phyloP scores from a whole-genome alignment of 2,888 invertebrate genomes.

The Drosophila buzzatii region DNA sequence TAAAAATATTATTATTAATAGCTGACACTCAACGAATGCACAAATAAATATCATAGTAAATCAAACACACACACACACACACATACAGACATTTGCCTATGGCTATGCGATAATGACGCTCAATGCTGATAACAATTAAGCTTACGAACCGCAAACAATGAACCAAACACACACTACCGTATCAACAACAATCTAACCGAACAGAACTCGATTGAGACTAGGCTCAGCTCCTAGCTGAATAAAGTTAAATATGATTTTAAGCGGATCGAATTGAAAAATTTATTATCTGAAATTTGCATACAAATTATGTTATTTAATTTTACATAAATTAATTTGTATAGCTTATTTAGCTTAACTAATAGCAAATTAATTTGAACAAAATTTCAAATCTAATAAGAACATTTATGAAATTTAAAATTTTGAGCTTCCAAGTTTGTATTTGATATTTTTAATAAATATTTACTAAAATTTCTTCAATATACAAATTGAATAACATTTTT shows the following conservation, averaged over 20 bases:
- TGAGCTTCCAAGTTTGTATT: background rate
- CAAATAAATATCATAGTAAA: constrained; percentile 69
- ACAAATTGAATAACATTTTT: no score
- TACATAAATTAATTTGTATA: background rate
- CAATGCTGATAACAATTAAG: constrained; percentile 73
- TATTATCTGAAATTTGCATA: background rate
- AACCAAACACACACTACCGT: constrained; percentile 9
- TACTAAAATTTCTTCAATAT: background rate
- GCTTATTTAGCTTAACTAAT: background rate
- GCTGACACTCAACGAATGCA: constrained; percentile 79
- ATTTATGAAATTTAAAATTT: background rate
- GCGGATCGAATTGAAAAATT: background rate
- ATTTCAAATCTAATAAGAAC: background rate
- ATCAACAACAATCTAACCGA: background rate
- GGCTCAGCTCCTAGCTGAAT: background rate
- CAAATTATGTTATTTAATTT: background rate
- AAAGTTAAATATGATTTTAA: background rate
- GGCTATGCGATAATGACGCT: constrained; percentile 59
- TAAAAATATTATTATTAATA: constrained; percentile 76
- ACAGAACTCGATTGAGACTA: background rate
- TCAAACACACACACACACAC: constrained; percentile 44
- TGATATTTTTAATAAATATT: background rate
- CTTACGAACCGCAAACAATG: constrained; percentile 46
- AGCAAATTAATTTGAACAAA: background rate
- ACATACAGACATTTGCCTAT: constrained; percentile 9